Evolutionary conservation across 2,113 vertebrate genomes (phyloP), one percentile per base, ranked within the genome.

Genomic region (Chaenocephalus aceratus): DNA sequence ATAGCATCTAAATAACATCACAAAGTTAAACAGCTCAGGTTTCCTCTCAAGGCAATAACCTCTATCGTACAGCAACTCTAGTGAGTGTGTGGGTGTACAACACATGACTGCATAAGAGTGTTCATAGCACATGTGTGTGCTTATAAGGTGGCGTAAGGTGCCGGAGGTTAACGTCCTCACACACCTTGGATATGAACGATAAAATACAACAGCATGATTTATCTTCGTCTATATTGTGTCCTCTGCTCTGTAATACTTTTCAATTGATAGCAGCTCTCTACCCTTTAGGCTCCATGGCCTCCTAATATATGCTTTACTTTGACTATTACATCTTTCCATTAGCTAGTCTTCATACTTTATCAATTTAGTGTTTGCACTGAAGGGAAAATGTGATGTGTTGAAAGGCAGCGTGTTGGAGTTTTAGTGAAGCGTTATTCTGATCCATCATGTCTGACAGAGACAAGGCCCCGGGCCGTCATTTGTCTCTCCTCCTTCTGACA

Each of bases 361-460:
- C 90, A 90, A 86, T 91, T 91, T 90, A 86, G 91, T 89, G 85
- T 91, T 92, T 91, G 84, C 85, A 92, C 86, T 87, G 88, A 88
- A 86, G 89, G 88, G 83, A 54, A 86, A 85, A 88, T 85, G 84
- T 85, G 83, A 83, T 72, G 75, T 65, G 86, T 86, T 84, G 87
- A 87, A 86, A 86, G 87, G 85, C 75, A 61, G 83, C 36, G 61
- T 65, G 79, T 57, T 72, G 71, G 83, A 87, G 87, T 88, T 91
- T 88, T 86, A 91, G 86, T 79, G 82, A 76, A 88, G 88, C 85
- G 79, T 90, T 84, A 61, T 89, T 91, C 88, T 87, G 88, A 91
- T 92, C 89, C 89, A 91, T 94, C 91, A 92, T 82, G 82, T 91
- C 52, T 91, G 92, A 92, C 93, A 90, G 88, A 91, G 77, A 82